Base-by-base conservation (phyloP, 2,113 vertebrate species). In the Rhinolophus ferrumequinum region DNA sequence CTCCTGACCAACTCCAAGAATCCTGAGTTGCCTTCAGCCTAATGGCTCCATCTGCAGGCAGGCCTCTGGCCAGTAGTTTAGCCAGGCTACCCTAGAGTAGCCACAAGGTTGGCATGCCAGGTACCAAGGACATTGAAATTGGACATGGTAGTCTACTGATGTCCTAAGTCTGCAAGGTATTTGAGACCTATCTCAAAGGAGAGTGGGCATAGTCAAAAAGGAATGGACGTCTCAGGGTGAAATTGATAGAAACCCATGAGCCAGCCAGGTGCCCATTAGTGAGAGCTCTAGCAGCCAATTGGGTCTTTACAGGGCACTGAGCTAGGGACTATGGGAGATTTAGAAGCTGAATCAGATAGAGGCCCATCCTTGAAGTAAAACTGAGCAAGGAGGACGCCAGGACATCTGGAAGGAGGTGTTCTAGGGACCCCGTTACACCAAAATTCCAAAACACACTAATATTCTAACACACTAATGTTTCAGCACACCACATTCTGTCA, bases 381-480 rank as follows among this genome's bases (percentile, higher is more conserved):
- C 58, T 47, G 86, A 93, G 72, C 41, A 89, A 96, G 77, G 50
- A 95, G n/a, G 52, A 80, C 82, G 72, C 47, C 30, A 85, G 19
- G 47, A 90, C 14, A 73, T 56, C 66, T 88, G 5, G 54, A 82
- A 93, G 76, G 81, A 77, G 60, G 47, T 16, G 28, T 72, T 91
- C 67, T 81, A 64, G 56, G 58, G 30, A 88, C n/a, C 67, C 33
- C 28, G 67, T 41, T 86, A 79, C 26, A 92, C 26, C 69, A 79
- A 77, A 73, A 83, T 80, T 95, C 64, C 35, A 95, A 90, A 94
- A 94, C 64, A 94, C 24, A 11, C 62, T 56, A 73, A 85, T 35
- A 70, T 79, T 66, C 62, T 70, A 26, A 85, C 72, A 60, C 4
- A 24, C 11, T 54, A n/a, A 44, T 35, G 35, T 94, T 87, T 86